These are phyloP conservation scores for Aphaenogaster ashmeadi DNA, from an alignment of 1,140 invertebrate species.

Conservation along the genomic window DNA sequence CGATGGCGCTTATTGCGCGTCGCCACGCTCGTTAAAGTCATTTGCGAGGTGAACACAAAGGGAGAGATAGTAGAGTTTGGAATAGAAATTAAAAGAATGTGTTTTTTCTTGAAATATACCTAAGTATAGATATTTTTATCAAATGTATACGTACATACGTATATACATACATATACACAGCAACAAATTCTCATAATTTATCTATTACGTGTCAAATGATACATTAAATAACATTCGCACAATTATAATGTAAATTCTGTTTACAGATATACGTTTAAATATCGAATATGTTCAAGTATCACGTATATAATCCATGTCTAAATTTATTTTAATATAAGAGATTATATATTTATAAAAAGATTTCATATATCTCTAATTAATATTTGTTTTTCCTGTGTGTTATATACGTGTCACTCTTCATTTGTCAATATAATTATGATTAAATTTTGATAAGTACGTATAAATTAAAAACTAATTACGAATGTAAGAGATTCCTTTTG, in stretches of 20 bases:
- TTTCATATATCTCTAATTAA: not conserved
- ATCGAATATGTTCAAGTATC: not conserved
- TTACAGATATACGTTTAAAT: not conserved
- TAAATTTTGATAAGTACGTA: not conserved
- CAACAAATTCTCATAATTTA: conserved; percentile 1
- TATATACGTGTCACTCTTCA: not conserved
- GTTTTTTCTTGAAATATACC: too few relatives aligned
- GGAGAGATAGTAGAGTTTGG: not conserved
- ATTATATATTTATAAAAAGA: not conserved
- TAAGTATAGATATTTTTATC: not conserved
- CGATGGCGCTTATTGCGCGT: conserved; percentile 26
- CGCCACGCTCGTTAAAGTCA: conserved; percentile 31
- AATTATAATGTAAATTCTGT: not conserved
- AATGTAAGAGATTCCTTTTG: not conserved
- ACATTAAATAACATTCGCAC: not conserved
- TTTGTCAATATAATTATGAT: not conserved
- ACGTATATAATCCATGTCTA: not conserved
- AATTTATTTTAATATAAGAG: not conserved
- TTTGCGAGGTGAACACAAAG: conserved; percentile 24
- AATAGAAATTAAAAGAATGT: conserved; percentile 27
- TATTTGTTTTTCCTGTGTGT: not conserved
- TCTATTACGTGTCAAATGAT: not conserved
- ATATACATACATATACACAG: not conserved
- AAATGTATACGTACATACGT: too few relatives aligned
- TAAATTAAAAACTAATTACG: not conserved